Conservation (phyloP, 1,140 invertebrate species). For the Probaryconus sp. region DNA sequence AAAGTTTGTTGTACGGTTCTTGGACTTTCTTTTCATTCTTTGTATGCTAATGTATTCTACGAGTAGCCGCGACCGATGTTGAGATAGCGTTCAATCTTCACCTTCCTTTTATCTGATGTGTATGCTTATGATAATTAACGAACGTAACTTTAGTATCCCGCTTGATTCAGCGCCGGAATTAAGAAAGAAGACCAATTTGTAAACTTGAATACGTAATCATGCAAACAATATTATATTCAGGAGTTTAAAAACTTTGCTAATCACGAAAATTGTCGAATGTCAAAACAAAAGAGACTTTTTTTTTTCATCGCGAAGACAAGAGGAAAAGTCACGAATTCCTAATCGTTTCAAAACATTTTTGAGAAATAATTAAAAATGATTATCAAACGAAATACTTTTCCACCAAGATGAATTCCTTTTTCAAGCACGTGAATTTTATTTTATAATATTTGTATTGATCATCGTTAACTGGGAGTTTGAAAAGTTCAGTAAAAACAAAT, state of each 20-base stretch:
- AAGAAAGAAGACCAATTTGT: conserved; percentile 26
- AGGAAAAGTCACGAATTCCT: no score
- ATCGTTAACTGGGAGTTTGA: no score
- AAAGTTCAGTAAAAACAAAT: background rate
- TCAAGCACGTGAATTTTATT: no score
- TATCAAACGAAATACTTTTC: no score
- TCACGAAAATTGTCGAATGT: no score
- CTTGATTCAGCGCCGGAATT: background rate
- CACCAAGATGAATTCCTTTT: no score
- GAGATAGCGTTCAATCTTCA: conserved; percentile 35
- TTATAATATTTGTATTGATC: no score
- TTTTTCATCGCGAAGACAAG: no score
- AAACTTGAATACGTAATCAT: conserved; percentile 8
- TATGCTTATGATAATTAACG: conserved; percentile 48
- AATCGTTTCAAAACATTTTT: no score
- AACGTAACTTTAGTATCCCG: conserved; percentile 4
- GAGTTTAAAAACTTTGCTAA: no score
- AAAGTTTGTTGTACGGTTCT: conserved; percentile 23
- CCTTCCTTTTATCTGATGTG: conserved; percentile 38
- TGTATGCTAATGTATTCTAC: conserved; percentile 44
- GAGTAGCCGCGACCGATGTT: conserved; percentile 29
- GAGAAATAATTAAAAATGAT: no score
- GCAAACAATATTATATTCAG: background rate
- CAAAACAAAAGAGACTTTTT: no score
- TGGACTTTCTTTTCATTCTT: conserved; percentile 53